phyloP scores from a whole-genome alignment of 2,797 vertebrate genomes.

The Eidolon dupreanum region DNA sequence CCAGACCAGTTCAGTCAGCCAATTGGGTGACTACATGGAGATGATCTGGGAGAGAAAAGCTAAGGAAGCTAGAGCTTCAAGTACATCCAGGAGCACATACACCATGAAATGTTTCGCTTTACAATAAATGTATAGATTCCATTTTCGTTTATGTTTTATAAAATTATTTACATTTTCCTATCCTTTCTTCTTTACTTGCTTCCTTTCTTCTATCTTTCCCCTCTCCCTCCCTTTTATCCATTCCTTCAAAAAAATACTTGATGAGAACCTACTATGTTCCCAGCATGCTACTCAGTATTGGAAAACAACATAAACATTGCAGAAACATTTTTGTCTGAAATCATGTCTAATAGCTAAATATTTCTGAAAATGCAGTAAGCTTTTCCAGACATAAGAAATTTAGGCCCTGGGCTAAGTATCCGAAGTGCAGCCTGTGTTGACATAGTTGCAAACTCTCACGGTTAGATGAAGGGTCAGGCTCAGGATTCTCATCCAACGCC shows the following conservation, averaged over 20 bases:
- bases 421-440: background rate
- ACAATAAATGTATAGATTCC: background rate
- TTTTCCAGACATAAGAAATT: background rate
- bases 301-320: background rate
- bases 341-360: background rate
- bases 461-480: background rate
- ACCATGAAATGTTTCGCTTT: background rate
- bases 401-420: background rate
- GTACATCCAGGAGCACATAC: background rate
- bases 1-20: background rate
- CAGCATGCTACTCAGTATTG: background rate
- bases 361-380: background rate
- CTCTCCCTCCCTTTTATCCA: background rate
- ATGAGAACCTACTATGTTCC: background rate
- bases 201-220: too few species aligned
- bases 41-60: background rate
- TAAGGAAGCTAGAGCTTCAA: background rate
- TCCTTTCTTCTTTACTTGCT: too few species aligned
- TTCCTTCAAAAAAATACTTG: background rate
- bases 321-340: background rate
- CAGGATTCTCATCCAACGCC: background rate
- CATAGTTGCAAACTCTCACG: background rate
- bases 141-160: background rate
- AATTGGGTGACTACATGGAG: background rate
- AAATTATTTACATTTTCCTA: background rate